These are phyloP conservation scores for Mormyrus lacerda DNA, from an alignment of 2,113 vertebrate genomes.

Conservation along the genomic window DNA sequence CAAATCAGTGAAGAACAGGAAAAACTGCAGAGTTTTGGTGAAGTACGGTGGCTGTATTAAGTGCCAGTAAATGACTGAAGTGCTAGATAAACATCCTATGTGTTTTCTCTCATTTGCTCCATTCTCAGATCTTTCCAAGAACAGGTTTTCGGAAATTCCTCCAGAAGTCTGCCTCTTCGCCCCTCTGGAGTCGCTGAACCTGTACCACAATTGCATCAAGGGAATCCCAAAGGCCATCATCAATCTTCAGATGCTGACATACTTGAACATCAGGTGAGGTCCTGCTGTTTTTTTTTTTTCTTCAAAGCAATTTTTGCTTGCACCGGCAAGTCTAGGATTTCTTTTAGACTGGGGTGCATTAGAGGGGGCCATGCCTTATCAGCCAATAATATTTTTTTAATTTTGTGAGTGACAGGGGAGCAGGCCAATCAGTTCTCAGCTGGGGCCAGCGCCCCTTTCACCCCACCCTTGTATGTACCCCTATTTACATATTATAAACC, in stretches of 20 bases:
- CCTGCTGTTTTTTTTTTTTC: neutral
- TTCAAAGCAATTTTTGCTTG: neutral
- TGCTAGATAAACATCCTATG: neutral
- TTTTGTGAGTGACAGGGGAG: neutral
- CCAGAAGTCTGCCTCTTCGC: slow-evolving; percentile 89
- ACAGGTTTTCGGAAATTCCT: slow-evolving; percentile 90
- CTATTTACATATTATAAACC: neutral
- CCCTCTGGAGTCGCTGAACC: slow-evolving; percentile 88
- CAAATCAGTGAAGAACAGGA: neutral
- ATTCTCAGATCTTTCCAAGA: slow-evolving; percentile 88
- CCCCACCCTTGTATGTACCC: neutral
- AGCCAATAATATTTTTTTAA: neutral
- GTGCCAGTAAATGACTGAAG: neutral
- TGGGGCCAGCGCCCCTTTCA: neutral
- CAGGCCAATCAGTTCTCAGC: neutral
- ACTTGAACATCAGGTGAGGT: slow-evolving; percentile 90
- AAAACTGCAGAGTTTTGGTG: neutral
- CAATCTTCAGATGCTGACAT: slow-evolving; percentile 95
- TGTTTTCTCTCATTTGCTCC: neutral
- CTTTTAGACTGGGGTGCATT: neutral
- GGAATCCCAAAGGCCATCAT: slow-evolving; percentile 90
- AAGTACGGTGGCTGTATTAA: neutral
- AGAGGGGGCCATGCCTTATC: neutral
- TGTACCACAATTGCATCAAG: slow-evolving; percentile 99
- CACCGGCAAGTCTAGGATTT: neutral